Evolutionary conservation across 2,888 invertebrate genomes (phyloP).

Genomic region (Diachrysia chrysitis): DNA sequence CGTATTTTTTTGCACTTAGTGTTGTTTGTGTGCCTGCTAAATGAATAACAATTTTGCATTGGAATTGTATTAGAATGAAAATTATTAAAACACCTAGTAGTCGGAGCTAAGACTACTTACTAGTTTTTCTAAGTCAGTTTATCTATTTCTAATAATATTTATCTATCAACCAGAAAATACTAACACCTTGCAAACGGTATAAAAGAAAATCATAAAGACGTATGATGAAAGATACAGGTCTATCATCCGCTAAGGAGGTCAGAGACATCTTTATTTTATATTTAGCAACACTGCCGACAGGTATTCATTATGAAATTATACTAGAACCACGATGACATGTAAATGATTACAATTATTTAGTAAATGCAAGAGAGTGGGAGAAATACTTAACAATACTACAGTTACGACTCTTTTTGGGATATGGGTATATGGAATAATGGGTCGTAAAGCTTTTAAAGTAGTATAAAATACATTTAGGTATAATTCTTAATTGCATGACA

Average conservation of each 20-base stretch:
- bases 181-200: neutral
- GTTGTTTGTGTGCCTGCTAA: no score
- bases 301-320: constrained; percentile 2
- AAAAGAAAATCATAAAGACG: neutral
- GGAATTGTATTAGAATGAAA: no score
- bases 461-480: no score
- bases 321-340: constrained; percentile 3
- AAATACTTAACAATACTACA: neutral
- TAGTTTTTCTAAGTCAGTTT: no score
- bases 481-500: no score
- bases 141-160: no score
- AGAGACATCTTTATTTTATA: neutral
- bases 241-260: constrained; percentile 23
- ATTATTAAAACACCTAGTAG: no score
- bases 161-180: neutral
- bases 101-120: no score
- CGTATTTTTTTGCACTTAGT: no score
- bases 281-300: neutral
- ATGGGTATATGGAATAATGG: no score
- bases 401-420: neutral
- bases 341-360: constrained; percentile 2
- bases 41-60: no score
- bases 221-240: constrained; percentile 12
- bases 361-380: constrained; percentile 1
- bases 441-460: no score